These are phyloP conservation scores for Solea senegalensis DNA, from an alignment of 2,113 vertebrate species.

Conservation along the genomic window DNA sequence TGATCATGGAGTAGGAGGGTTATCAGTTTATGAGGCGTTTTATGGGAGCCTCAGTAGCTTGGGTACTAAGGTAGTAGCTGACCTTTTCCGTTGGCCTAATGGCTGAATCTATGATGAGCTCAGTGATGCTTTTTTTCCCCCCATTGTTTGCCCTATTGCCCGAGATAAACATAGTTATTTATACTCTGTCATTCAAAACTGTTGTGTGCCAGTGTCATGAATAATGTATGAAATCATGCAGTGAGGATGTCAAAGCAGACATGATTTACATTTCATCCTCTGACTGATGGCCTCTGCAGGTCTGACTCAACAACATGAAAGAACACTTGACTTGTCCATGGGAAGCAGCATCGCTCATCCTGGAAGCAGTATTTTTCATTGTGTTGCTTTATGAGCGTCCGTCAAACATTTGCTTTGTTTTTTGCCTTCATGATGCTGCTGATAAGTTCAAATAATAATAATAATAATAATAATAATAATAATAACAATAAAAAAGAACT, in stretches of 20 bases:
- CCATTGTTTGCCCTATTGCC: background rate
- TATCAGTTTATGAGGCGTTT: background rate
- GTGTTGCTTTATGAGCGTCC: background rate
- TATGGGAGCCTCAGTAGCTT: background rate
- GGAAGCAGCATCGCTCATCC: slow-evolving; percentile 2
- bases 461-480: background rate
- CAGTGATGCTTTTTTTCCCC: background rate
- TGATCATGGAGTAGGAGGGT: background rate
- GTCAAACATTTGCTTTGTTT: background rate
- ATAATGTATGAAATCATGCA: slow-evolving; percentile 29
- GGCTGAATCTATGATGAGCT: background rate
- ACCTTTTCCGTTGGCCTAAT: background rate
- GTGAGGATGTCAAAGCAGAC: background rate
- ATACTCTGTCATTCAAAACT: background rate
- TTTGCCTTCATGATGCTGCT: background rate
- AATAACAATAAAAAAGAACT: too few species aligned
- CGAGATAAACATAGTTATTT: slow-evolving; percentile 1
- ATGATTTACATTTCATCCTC: slow-evolving; percentile 8
- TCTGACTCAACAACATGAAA: slow-evolving; percentile 15
- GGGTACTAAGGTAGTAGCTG: background rate
- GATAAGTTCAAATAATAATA: background rate
- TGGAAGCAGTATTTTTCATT: background rate
- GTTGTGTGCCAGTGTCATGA: slow-evolving; percentile 11
- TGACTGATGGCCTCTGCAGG: slow-evolving; percentile 14
- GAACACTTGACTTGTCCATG: background rate